Evolutionary conservation across 1,140 invertebrate genomes (phyloP), one percentile per base, ranked within the genome.

Genomic region (Drosophila mayri): DNA sequence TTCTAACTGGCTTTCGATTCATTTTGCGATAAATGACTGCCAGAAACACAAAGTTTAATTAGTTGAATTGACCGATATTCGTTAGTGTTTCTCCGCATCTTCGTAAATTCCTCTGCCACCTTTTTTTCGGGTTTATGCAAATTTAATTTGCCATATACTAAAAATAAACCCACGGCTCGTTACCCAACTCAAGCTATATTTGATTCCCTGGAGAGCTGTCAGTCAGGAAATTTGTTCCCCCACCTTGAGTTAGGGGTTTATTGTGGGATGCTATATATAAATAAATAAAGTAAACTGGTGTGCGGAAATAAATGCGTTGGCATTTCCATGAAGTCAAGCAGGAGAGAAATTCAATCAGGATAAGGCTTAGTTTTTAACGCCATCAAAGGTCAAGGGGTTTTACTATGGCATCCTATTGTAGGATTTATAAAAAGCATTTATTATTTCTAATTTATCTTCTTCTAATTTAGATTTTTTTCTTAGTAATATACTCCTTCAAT

Each of bases 1-100:
- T 57, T 75, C 38, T 38, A 71, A 71, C 84, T 83, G 66, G 71
- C 28, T 49, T 72, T 80, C 25, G 58, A 76, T 71, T 83, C 37
- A 32, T 61, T 70, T 63, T 28, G 28, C 50, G 37, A 44, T 35
- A 32, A 35, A 28, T 60, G 41, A 47, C 41, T 55, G 40, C 9
- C 61, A 44, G 41, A 18, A 40, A 67, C 43, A 41, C 52, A n/a
- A 16, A 79, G 49, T 63, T 78, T 78, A 82, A 82, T 82, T 78
- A 78, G 49, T 68, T 82, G 65, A 25, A 18, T 41, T 41, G 59
- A 35, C 11, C 5, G 8, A 55, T n/a, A 25, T 5, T 41, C 16
- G 30, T 16, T 20, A 11, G 20, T 37, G 1, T 12, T n/a, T 37
- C 11, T 38, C 4, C 57, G 9, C 18, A 14, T 30, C 18, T 20